These are phyloP conservation scores for Pachyramphus minor DNA, from an alignment of 2,113 vertebrate species.

Conservation along the genomic window DNA sequence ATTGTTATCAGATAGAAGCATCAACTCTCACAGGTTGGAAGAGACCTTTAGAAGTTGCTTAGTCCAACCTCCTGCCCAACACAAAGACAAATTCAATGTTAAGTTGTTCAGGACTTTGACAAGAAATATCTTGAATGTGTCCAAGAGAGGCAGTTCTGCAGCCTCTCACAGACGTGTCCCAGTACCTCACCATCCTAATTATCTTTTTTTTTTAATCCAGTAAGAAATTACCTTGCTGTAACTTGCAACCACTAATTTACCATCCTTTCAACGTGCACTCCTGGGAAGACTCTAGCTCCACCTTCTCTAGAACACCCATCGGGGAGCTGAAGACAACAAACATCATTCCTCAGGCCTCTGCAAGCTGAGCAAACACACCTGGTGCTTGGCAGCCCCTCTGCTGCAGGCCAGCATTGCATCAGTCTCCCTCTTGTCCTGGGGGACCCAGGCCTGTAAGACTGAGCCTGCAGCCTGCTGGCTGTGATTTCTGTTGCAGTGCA, in stretches of 20 bases:
- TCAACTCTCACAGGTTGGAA: neutral
- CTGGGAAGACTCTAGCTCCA: neutral
- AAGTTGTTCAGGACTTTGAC: neutral
- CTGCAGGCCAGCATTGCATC: neutral
- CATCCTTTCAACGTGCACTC: neutral
- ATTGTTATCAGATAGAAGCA: neutral
- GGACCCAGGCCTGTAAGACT: neutral
- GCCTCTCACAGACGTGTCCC: neutral
- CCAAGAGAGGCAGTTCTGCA: neutral
- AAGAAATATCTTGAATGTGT: neutral
- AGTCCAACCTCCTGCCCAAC: neutral
- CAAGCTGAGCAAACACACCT: neutral
- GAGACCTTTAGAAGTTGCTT: neutral
- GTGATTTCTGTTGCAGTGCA: neutral
- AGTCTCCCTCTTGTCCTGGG: neutral
- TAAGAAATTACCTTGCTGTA: conserved; percentile 8
- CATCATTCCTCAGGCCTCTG: neutral
- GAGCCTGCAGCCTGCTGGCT: neutral
- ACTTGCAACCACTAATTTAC: conserved; percentile 16
- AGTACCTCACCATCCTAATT: neutral
- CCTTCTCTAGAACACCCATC: neutral
- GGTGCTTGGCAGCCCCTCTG: neutral
- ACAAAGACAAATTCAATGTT: neutral
- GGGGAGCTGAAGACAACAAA: neutral
- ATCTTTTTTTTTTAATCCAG: neutral